Base-by-base conservation (phyloP, 1,140 invertebrate species). In the Ceratosolen fusciceps region DNA sequence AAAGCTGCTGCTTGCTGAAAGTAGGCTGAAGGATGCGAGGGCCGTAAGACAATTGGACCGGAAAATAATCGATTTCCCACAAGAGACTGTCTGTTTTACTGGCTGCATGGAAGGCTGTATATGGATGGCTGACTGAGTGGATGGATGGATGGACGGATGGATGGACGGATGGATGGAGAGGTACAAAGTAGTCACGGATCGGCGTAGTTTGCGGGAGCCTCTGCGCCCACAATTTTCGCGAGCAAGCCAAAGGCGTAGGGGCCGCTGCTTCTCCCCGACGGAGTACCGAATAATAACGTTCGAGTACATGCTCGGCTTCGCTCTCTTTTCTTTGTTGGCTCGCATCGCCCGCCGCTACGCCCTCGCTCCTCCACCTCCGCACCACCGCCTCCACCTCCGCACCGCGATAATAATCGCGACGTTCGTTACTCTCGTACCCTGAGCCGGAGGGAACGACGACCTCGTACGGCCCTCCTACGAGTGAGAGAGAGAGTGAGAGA, bases 181-280 rank as follows among this genome's bases (percentile, higher is more conserved):
- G 58, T 54, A 73, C 47, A 73, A 72, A 72, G 31, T 72, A 37
- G 19, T 39, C 29, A 7, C 43, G 2, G 0, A 2, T n/a, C 29
- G 5, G 16, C 19, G n/a, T 8, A 65, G 19, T 47, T 12, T 19
- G 24, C 8, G 34, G 47, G 62, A 34, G 74, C 9, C 24, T 43
- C 56, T 74, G 39, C 71, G 60, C 77, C 77, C 71, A 74, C 71
- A 31, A 52, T 56, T 73, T 74, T 67, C 65, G 34, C 58, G 77
- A 68, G 58, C 77, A 74, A 58, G 71, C 71, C 77, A 79, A 74
- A 79, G 71, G 77, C 77, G 77, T 79, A 79, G 71, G 77, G n/a
- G n/a, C n/a, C n/a, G n/a, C n/a, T n/a, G n/a, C n/a, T n/a, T n/a
- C n/a, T 47, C 43, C 58, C 47, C 7, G 5, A 39, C 47, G 29